Evolutionary conservation across 2,113 vertebrate species (phyloP).

Genomic region (Himantopus leucocephalus): DNA sequence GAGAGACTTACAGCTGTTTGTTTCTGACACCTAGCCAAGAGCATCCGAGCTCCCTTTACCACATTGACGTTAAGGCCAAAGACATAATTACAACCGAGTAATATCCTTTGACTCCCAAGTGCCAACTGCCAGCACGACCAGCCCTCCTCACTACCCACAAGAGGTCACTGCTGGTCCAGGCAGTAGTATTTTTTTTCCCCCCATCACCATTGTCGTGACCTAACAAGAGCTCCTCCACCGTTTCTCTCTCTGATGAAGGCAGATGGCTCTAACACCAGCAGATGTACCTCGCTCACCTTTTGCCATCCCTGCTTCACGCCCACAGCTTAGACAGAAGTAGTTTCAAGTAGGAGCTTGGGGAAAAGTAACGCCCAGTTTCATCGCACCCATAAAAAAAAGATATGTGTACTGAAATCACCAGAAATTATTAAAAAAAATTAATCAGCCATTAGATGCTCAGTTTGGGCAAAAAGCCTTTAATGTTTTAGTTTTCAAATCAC

Average conservation of each 20-base stretch:
- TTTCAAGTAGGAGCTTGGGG: not conserved
- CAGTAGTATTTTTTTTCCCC: not conserved
- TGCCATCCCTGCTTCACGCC: accelerated
- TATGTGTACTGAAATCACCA: not conserved
- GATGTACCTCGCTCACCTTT: not conserved
- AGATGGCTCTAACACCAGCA: not conserved
- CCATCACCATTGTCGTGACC: not conserved
- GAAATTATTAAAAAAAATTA: not conserved
- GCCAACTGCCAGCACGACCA: not conserved
- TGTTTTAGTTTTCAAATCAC: not conserved
- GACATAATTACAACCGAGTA: no score
- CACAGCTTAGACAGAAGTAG: not conserved
- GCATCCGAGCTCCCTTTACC: accelerated
- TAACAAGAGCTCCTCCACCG: accelerated
- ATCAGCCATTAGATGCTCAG: not conserved
- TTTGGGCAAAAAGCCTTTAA: not conserved
- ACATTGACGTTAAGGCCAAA: not conserved
- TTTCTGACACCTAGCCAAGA: accelerated
- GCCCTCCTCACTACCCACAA: not conserved
- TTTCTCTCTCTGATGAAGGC: not conserved
- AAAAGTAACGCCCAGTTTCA: not conserved
- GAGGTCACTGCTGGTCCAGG: constrained; percentile 43
- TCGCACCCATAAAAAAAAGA: not conserved
- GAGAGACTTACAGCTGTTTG: not conserved
- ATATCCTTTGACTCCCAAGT: not conserved